phyloP scores from a whole-genome alignment of 2,888 invertebrate species.

The Melanchra persicariae region DNA sequence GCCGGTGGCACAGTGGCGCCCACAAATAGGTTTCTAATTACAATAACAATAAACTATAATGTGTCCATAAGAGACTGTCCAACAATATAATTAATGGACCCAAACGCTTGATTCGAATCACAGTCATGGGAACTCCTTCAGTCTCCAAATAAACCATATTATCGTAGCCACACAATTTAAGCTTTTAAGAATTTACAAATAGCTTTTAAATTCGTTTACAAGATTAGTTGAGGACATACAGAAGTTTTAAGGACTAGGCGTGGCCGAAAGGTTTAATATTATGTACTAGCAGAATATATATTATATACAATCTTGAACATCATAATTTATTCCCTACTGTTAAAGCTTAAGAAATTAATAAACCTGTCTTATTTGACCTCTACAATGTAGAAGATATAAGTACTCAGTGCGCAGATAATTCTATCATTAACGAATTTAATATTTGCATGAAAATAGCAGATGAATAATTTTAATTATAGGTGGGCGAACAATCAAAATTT shows the following conservation, averaged over 20 bases:
- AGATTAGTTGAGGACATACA: slow-evolving; percentile 37
- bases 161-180: slow-evolving; percentile 10
- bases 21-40: slow-evolving; percentile 62
- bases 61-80: slow-evolving; percentile 51
- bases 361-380: slow-evolving; percentile 47
- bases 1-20: slow-evolving; percentile 48
- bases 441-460: slow-evolving; percentile 36
- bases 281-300: slow-evolving; percentile 54
- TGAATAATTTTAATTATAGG: slow-evolving; percentile 39
- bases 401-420: slow-evolving; percentile 10
- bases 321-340: slow-evolving; percentile 49
- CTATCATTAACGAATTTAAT: slow-evolving; percentile 17
- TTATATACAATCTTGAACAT: slow-evolving; percentile 49
- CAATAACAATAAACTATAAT: slow-evolving; percentile 63
- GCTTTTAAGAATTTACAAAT: slow-evolving; percentile 13
- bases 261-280: slow-evolving; percentile 52
- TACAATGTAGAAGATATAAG: slow-evolving; percentile 14
- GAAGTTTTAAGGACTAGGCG: slow-evolving; percentile 49
- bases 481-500: slow-evolving; percentile 60
- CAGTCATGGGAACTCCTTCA: slow-evolving; percentile 57
- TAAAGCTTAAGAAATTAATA: slow-evolving; percentile 40
- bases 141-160: slow-evolving; percentile 26
- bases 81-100: slow-evolving; percentile 54
- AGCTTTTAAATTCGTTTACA: slow-evolving; percentile 39
- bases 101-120: slow-evolving; percentile 46